Conservation (phyloP, 1,140 invertebrate species). For the Spodoptera frugiperda region DNA sequence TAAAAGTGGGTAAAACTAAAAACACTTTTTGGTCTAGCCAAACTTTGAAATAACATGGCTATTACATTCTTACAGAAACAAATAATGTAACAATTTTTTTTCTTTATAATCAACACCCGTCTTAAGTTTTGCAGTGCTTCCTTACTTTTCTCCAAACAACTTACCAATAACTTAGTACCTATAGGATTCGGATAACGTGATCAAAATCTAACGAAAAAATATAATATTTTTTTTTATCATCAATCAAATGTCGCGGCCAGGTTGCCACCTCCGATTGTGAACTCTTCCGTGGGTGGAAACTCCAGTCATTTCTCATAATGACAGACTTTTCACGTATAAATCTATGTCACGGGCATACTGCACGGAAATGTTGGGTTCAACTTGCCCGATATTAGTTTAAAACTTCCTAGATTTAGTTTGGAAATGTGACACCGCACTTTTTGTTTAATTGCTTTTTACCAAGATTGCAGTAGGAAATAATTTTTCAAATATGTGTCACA, state of each 20-base stretch:
- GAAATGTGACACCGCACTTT: constrained; percentile 35
- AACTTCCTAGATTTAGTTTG: constrained; percentile 40
- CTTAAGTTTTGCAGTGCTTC: too few relatives aligned
- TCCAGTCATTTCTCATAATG: constrained; percentile 57
- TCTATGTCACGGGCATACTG: constrained; percentile 54
- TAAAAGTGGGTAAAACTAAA: too few relatives aligned
- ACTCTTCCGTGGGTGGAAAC: constrained; percentile 54
- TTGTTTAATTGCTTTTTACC: constrained; percentile 20
- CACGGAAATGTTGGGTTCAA: constrained; percentile 31
- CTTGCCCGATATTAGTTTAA: constrained; percentile 45
- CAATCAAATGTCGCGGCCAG: constrained; percentile 57
- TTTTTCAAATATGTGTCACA: not conserved
- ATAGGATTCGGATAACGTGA: not conserved
- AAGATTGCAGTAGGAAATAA: constrained; percentile 1
- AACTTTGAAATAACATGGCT: too few relatives aligned
- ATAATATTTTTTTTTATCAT: constrained; percentile 49
- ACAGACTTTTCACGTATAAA: constrained; percentile 59
- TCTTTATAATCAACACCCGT: too few relatives aligned
- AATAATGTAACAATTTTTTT: too few relatives aligned
- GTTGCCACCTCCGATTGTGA: constrained; percentile 54
- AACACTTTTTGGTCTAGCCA: too few relatives aligned
- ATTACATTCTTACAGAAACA: too few relatives aligned
- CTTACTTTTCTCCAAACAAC: not conserved
- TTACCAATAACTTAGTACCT: not conserved
- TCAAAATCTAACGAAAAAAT: constrained; percentile 5